phyloP scores from a whole-genome alignment of 2,113 vertebrate genomes.

The Aptenodytes patagonicus region DNA sequence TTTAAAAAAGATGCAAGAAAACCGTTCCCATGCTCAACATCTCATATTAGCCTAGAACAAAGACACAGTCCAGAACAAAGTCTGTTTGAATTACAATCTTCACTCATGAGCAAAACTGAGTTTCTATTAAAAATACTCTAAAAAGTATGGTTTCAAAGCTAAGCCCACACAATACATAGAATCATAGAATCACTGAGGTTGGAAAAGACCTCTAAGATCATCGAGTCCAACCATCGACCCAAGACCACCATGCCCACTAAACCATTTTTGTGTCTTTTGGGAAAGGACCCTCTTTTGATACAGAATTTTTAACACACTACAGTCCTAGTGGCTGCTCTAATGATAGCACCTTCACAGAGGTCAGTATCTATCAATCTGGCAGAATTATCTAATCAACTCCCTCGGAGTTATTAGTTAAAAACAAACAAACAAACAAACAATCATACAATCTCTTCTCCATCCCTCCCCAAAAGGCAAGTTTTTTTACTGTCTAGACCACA shows the following conservation, averaged over 20 bases:
- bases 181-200: too few relatives aligned
- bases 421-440: too few relatives aligned
- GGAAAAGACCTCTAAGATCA: too few relatives aligned
- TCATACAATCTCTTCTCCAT: background rate
- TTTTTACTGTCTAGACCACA: background rate
- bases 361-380: background rate
- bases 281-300: background rate
- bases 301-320: background rate
- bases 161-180: background rate
- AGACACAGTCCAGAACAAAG: background rate
- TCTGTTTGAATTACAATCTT: background rate
- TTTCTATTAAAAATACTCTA: background rate
- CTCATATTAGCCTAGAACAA: background rate
- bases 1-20: background rate
- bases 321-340: background rate
- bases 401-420: background rate
- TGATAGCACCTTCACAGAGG: background rate
- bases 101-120: background rate
- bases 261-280: background rate
- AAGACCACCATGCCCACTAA: too few relatives aligned
- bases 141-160: background rate
- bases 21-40: background rate
- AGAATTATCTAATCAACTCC: background rate
- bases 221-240: too few relatives aligned
- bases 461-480: background rate